phyloP scores from a whole-genome alignment of 2,113 vertebrate species.

The Centropus unirufus region DNA sequence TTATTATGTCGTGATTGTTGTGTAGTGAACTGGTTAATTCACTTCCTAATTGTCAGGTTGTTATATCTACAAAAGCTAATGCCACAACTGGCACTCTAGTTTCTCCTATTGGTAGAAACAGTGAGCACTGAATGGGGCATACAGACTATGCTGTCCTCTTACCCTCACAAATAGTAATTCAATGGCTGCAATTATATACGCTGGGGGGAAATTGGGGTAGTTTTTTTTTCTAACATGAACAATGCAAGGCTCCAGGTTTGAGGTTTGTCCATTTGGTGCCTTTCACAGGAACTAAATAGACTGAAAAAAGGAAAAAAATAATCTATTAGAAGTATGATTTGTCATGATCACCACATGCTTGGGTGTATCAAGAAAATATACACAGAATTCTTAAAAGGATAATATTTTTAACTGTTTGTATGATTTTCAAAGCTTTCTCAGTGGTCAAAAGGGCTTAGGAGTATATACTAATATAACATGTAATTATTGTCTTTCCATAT shows the following conservation, averaged over 20 bases:
- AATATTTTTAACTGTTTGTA: background rate
- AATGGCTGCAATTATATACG: background rate
- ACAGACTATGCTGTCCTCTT: background rate
- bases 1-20: background rate
- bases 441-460: background rate
- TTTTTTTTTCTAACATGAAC: background rate
- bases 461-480: background rate
- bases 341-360: background rate
- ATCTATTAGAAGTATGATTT: background rate
- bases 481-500: background rate
- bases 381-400: background rate
- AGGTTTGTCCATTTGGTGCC: background rate
- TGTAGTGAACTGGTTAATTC: constrained; percentile 29
- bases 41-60: constrained; percentile 34
- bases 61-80: constrained; percentile 22
- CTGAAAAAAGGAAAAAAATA: background rate
- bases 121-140: background rate
- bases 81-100: background rate
- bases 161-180: background rate
- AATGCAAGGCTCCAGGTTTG: background rate
- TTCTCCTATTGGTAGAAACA: constrained; percentile 1
- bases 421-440: background rate
- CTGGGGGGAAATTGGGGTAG: background rate
- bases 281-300: background rate
- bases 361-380: background rate